Evolutionary conservation across 2,113 vertebrate genomes (phyloP).

Genomic region (Centropus unirufus): DNA sequence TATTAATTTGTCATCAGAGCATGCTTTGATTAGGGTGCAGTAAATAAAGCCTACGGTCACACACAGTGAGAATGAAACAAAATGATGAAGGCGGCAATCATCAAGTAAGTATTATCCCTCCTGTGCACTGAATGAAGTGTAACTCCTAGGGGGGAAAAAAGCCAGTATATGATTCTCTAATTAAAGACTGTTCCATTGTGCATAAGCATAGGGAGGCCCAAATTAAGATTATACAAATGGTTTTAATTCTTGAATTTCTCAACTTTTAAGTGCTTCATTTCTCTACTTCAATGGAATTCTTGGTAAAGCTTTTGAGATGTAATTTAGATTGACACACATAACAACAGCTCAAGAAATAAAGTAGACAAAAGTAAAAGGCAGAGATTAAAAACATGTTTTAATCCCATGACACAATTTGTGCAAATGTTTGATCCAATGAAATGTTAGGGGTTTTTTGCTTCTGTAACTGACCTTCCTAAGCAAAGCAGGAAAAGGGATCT

Average conservation of each 20-base stretch:
- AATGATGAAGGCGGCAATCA: background rate
- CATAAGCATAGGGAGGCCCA: background rate
- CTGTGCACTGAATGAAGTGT: background rate
- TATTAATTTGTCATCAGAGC: background rate
- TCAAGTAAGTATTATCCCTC: background rate
- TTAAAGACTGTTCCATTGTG: background rate
- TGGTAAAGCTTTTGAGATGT: background rate
- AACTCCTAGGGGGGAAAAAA: background rate
- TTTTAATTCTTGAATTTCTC: background rate
- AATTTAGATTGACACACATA: background rate
- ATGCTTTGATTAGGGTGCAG: background rate
- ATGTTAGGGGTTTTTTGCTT: background rate
- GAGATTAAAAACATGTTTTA: background rate
- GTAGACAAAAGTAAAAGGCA: conserved; percentile 48
- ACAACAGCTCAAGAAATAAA: background rate
- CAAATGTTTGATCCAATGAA: background rate
- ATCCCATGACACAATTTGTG: background rate
- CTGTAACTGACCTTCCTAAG: background rate
- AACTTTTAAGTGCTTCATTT: background rate
- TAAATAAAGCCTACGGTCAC: conserved; percentile 19
- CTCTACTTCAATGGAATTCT: background rate
- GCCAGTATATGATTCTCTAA: background rate
- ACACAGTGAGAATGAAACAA: background rate
- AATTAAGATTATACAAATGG: background rate
- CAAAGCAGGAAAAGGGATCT: background rate